Base-by-base conservation (phyloP, 2,797 vertebrate genomes). In the Karalla daura region DNA sequence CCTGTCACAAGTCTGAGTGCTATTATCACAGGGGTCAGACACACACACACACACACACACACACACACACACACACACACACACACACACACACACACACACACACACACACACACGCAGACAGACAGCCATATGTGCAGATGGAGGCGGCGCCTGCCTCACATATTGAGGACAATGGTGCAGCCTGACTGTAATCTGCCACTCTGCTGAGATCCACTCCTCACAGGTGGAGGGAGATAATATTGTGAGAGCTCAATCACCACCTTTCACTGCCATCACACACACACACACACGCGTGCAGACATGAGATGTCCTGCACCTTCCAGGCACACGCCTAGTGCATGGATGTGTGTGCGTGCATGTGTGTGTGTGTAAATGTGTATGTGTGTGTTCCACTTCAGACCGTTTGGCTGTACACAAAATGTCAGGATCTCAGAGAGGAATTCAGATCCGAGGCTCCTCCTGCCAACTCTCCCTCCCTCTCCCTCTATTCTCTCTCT, bases 11-110 rank as follows among this genome's bases (percentile, higher is more conserved):
- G 75, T 47, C 68, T 85, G 80, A 80, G 86, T 78, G 73, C 66
- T 67, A 84, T 88, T 82, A 88, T 87, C 65, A 18, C 17, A n/a
- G 52, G 78, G 88, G 83, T 90, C 86, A 88, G 67, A 68, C 41
- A 72, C 62, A 66, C 58, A 50, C 72, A 74, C 72, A 32, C 46
- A 55, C 0, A 1, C 35, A 33, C 58, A 44, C 53, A 13, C 35
- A 37, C 43, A 50, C 24, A 21, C 50, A 15, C 30, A 39, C 44
- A 50, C 24, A 23, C 45, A 49, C 20, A 17, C 24, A 27, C 6
- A 14, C 17, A 45, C 28, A 15, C 33, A 37, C 43, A 49, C 24
- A 21, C 50, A 15, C 11, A 35, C 18, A 17, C 28, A 37, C 41
- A 51, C 20, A 20, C 27, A 27, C 6, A 14, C 17, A 45, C 28